Conservation (phyloP, 2,888 invertebrate species). For the Hesperia comma region DNA sequence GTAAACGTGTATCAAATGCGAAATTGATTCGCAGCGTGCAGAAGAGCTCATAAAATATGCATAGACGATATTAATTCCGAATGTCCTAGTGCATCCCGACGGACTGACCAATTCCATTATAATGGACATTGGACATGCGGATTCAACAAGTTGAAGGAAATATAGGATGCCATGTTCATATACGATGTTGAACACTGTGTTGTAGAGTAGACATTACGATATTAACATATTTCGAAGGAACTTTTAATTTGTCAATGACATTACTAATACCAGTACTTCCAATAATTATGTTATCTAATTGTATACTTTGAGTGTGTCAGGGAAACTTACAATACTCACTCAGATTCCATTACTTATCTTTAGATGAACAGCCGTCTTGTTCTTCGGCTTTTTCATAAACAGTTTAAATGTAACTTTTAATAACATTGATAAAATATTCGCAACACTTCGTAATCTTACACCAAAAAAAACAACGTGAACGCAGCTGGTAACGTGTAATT, state of each 20-base stretch:
- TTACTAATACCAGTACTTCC: too few species aligned
- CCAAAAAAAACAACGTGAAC: conserved; percentile 1
- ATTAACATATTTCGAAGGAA: too few species aligned
- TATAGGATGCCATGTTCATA: too few species aligned
- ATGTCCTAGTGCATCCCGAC: conserved; percentile 17
- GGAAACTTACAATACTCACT: too few species aligned
- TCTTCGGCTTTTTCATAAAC: too few species aligned
- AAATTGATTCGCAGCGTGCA: conserved; percentile 6
- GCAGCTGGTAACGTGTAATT: conserved; percentile 20
- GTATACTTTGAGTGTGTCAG: too few species aligned
- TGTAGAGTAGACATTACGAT: too few species aligned
- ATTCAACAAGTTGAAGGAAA: conserved; percentile 22
- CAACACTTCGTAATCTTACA: not conserved
- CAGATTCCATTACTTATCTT: too few species aligned
- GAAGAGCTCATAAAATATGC: conserved; percentile 29
- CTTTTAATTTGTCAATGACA: too few species aligned
- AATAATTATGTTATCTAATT: too few species aligned
- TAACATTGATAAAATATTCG: not conserved
- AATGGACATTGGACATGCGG: conserved; percentile 14
- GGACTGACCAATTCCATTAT: conserved; percentile 16
- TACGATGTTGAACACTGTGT: too few species aligned
- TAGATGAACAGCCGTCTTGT: too few species aligned
- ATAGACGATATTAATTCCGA: conserved; percentile 22
- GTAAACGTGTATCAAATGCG: not conserved
- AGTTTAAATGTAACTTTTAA: not conserved